These are phyloP conservation scores for Panurus biarmicus DNA, from an alignment of 2,113 vertebrate genomes.

Conservation along the genomic window DNA sequence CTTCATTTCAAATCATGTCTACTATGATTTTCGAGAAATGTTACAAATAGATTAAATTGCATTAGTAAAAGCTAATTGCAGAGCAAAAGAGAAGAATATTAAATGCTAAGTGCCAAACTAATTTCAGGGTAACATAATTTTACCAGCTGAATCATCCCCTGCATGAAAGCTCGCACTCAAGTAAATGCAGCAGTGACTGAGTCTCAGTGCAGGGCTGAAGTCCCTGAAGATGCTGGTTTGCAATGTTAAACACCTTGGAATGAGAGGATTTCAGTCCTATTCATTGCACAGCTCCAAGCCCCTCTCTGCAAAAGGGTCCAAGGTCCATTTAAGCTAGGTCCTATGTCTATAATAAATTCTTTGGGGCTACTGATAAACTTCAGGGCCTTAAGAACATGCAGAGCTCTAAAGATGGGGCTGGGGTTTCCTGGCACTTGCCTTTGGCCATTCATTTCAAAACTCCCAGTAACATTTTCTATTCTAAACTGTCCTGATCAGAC, in stretches of 20 bases:
- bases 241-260: background rate
- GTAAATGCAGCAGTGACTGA: background rate
- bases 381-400: background rate
- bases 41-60: slow-evolving; percentile 61
- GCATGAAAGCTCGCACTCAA: background rate
- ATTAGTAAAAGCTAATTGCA: slow-evolving; percentile 63
- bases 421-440: background rate
- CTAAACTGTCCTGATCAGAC: background rate
- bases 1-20: slow-evolving; percentile 64
- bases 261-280: background rate
- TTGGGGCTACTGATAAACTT: background rate
- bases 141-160: slow-evolving; percentile 14
- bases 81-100: slow-evolving; percentile 57
- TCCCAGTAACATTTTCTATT: background rate
- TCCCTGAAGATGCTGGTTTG: background rate
- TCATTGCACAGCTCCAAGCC: background rate
- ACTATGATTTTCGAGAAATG: slow-evolving; percentile 63
- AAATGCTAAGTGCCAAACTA: slow-evolving; percentile 39
- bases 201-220: background rate
- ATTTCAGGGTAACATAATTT: slow-evolving; percentile 40
- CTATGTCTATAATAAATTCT: background rate
- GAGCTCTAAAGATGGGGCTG: background rate
- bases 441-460: background rate
- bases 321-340: background rate
- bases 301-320: background rate